Conservation (phyloP, 2,888 invertebrate genomes). For the Drosophila anomelani region DNA sequence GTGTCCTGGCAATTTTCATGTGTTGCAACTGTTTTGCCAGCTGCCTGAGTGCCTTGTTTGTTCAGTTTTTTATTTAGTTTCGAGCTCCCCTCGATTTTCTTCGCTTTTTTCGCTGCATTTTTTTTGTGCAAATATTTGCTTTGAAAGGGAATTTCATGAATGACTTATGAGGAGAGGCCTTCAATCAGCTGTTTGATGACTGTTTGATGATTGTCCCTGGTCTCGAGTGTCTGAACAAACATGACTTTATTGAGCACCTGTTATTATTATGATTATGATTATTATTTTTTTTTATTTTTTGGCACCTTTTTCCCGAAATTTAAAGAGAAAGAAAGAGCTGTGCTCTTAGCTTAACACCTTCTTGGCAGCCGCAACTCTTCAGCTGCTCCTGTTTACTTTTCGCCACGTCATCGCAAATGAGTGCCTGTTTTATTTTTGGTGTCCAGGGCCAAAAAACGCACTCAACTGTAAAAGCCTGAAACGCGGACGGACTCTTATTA, state of each 20-base stretch:
- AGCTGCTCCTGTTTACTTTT: constrained; percentile 51
- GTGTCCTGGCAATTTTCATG: constrained; percentile 77
- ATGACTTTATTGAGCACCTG: constrained; percentile 74
- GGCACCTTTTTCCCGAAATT: constrained; percentile 43
- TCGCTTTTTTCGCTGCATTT: constrained; percentile 28
- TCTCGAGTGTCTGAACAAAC: constrained; percentile 64
- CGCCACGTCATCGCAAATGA: constrained; percentile 79
- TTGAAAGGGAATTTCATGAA: constrained; percentile 61
- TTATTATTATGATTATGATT: constrained; percentile 43
- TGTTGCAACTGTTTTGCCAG: constrained; percentile 73
- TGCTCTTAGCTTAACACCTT: constrained; percentile 69
- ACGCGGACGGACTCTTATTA: constrained; percentile 64
- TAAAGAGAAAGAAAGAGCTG: constrained; percentile 41
- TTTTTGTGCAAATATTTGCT: constrained; percentile 76
- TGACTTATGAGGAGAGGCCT: constrained; percentile 51
- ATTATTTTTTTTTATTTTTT: constrained; percentile 34
- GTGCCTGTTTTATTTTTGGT: constrained; percentile 52
- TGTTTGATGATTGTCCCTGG: constrained; percentile 46
- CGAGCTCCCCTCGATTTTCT: neutral
- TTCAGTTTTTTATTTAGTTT: constrained; percentile 37
- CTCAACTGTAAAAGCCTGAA: constrained; percentile 68
- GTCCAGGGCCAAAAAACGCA: constrained; percentile 55
- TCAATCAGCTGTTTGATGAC: constrained; percentile 71
- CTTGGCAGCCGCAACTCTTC: constrained; percentile 60
- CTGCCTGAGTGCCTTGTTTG: constrained; percentile 67